Conservation (phyloP, 1,140 invertebrate species). For the Aphaenogaster ashmeadi region DNA sequence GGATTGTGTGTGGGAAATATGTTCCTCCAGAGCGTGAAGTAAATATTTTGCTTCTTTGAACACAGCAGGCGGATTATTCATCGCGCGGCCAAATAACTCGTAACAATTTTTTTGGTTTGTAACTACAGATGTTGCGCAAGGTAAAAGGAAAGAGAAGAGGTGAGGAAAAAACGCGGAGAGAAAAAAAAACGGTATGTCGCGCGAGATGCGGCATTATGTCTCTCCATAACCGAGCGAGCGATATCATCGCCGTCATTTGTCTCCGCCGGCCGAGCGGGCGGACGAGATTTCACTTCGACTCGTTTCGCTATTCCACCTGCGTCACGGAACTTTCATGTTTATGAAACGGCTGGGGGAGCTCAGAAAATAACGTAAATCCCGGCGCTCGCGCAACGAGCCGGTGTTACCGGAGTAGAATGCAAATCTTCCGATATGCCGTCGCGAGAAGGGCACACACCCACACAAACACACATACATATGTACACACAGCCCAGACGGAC, state of each 20-base stretch:
- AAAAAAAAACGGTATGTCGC: conserved; percentile 30
- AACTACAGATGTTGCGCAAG: background rate
- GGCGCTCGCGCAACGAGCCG: conserved; percentile 61
- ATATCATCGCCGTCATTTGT: conserved; percentile 72
- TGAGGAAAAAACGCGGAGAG: background rate
- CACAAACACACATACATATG: no score
- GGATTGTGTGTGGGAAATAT: background rate
- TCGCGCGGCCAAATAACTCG: background rate
- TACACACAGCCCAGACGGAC: background rate
- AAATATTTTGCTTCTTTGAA: background rate
- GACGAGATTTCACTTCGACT: conserved; percentile 73
- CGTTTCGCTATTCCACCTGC: conserved; percentile 76
- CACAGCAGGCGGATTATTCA: background rate
- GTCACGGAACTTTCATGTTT: conserved; percentile 79
- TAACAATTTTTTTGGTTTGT: background rate
- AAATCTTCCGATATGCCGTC: conserved; percentile 69
- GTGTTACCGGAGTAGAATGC: conserved; percentile 68
- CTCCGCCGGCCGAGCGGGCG: conserved; percentile 47
- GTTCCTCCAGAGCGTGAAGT: background rate
- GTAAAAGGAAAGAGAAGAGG: background rate
- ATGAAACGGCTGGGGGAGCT: conserved; percentile 75
- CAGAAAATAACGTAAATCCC: conserved; percentile 77
- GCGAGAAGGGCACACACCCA: background rate
- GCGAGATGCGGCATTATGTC: conserved; percentile 42
- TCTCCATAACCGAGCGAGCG: conserved; percentile 37